phyloP scores from a whole-genome alignment of 2,797 vertebrate genomes.

The Argya squamiceps region DNA sequence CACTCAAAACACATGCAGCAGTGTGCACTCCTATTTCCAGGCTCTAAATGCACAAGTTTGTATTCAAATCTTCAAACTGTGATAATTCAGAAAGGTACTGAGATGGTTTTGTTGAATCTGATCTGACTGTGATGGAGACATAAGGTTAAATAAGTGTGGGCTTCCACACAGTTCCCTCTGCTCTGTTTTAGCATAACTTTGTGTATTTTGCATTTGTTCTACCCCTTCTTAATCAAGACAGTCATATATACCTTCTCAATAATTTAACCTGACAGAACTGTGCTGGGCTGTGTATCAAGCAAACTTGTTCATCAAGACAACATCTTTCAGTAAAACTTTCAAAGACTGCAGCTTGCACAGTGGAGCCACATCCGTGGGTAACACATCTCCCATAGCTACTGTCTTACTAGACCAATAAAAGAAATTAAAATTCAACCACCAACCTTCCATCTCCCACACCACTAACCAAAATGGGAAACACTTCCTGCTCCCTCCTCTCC shows the following conservation, averaged over 20 bases:
- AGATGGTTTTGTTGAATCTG: not conserved
- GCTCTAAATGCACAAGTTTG: not conserved
- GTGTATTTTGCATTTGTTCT: not conserved
- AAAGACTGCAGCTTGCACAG: not conserved
- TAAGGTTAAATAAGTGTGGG: not conserved
- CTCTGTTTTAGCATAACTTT: not conserved
- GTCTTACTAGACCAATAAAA: not conserved
- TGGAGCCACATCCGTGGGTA: not conserved
- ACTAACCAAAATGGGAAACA: not conserved
- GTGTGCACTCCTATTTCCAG: not conserved
- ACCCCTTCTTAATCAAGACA: not conserved
- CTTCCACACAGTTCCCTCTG: not conserved
- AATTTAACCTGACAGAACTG: not conserved
- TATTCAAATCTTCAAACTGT: not conserved
- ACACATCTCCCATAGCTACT: not conserved
- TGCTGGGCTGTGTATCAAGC: not conserved
- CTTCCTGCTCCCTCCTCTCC: not conserved
- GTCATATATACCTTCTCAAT: not conserved
- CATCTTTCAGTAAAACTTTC: not conserved
- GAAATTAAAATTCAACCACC: slow-evolving; percentile 5
- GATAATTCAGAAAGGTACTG: not conserved
- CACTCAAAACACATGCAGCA: not conserved
- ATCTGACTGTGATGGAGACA: not conserved
- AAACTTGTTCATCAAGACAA: not conserved
- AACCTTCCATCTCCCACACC: slow-evolving; percentile 4